Conservation (phyloP, 2,888 invertebrate genomes). For the Linnaemya tessellans region DNA sequence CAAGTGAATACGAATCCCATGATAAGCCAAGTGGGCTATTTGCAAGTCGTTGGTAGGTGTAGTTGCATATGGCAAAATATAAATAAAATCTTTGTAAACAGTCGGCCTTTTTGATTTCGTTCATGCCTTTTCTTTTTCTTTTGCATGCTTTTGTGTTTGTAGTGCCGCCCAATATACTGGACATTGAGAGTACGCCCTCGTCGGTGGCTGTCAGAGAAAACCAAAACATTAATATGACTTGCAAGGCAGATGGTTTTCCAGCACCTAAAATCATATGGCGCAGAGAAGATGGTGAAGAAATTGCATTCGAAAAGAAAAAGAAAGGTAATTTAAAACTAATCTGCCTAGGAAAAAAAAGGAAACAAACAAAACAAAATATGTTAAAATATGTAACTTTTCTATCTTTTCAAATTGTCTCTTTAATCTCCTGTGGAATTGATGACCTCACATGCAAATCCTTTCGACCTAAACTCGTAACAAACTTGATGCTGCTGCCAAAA, state of each 20-base stretch:
- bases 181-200: slow-evolving; percentile 94
- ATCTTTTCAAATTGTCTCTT: slow-evolving; percentile 65
- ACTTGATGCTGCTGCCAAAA: slow-evolving; percentile 60
- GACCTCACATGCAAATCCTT: slow-evolving; percentile 69
- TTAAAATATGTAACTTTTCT: slow-evolving; percentile 34
- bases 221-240: slow-evolving; percentile 95
- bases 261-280: slow-evolving; percentile 97
- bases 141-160: slow-evolving; percentile 7
- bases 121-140: too few species aligned
- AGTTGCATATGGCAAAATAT: neutral
- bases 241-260: slow-evolving; percentile 95
- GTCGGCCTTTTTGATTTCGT: slow-evolving; percentile 7
- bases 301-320: slow-evolving; percentile 92
- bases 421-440: slow-evolving; percentile 72
- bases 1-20: slow-evolving; percentile 94
- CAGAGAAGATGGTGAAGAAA: slow-evolving; percentile 94
- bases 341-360: slow-evolving; percentile 17
- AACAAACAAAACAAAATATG: slow-evolving; percentile 16
- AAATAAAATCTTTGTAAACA: slow-evolving; percentile 41
- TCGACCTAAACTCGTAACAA: slow-evolving; percentile 66
- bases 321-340: slow-evolving; percentile 87
- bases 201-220: slow-evolving; percentile 96
- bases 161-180: slow-evolving; percentile 97
- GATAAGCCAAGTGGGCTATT: slow-evolving; percentile 96
- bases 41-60: slow-evolving; percentile 94